Base-by-base conservation (phyloP, 2,888 invertebrate species). In the Empis stercorea region DNA sequence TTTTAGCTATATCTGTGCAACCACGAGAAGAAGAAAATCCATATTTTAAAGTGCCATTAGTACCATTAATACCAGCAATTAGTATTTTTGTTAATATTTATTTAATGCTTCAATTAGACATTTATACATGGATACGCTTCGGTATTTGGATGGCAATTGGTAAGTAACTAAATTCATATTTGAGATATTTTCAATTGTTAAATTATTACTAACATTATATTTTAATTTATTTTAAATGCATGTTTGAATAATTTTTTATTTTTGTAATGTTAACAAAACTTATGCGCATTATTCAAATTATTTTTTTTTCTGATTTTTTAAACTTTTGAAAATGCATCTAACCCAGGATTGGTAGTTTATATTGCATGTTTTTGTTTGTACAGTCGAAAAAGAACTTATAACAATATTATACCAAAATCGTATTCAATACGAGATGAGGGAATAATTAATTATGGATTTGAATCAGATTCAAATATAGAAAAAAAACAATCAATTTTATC, bases 11-110 rank as follows among this genome's bases (percentile, higher is more conserved):
- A 48, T 62, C 62, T 6, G 46, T 65, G 11, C 68, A 68, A 47
- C 68, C 68, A 4, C 55, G 59, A 10, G 66, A 68, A 52, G 39
- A 54, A 1, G 46, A 54, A 3, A 54, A 58, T 30, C 50, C 58
- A 11, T 55, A 59, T 23, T 68, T 69, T 46, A 68, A 89, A 81
- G 87, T 91, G 9, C 93, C 92, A 1, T 68, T 83, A 14, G 86
- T 93, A 0, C 93, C 93, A 1, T 63, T 87, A 10, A 66, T 91
- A 46, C 92, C 93, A 1, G 81, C 81, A 41, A 59, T 87, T 37
- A 89, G 91, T 64, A 83, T 89, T 56, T 79, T 88, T 57, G 73
- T 85, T 41, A 93, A 93, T 61, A 76, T 89, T 48, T 87, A 88
- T 61, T 72, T 93, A 14, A 91, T 93, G 88, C 70, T 87, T 47